Evolutionary conservation across 2,113 vertebrate genomes (phyloP).

Genomic region (Neolamprologus caudopunctatus): DNA sequence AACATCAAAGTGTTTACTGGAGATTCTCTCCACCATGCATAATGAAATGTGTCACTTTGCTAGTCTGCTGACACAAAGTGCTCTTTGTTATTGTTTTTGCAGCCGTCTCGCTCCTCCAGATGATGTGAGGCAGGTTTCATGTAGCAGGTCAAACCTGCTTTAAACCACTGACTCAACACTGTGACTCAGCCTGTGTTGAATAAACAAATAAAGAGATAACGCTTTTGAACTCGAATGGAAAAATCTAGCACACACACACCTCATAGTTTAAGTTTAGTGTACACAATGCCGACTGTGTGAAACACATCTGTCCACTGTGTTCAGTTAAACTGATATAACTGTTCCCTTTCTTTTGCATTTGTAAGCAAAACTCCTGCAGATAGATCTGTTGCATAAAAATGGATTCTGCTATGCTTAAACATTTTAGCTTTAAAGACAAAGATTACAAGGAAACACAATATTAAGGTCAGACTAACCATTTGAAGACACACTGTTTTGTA

Average conservation of each 20-base stretch:
- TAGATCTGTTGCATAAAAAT: background rate
- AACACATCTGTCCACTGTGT: slow-evolving; percentile 24
- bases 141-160: slow-evolving; percentile 48
- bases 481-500: background rate
- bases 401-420: background rate
- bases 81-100: background rate
- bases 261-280: background rate
- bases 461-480: background rate
- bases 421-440: background rate
- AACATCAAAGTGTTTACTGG: background rate
- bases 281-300: background rate
- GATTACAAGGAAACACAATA: background rate
- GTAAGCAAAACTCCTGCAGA: background rate
- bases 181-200: slow-evolving; percentile 44
- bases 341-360: background rate
- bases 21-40: background rate
- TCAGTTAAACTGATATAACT: slow-evolving; percentile 57
- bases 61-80: background rate
- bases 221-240: background rate
- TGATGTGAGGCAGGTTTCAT: slow-evolving; percentile 1
- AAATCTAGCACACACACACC: background rate
- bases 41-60: background rate
- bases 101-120: background rate
- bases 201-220: slow-evolving; percentile 49
- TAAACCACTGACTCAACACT: slow-evolving; percentile 41